Evolutionary conservation across 1,140 invertebrate species (phyloP).

Genomic region (Bombus vancouverensis): DNA sequence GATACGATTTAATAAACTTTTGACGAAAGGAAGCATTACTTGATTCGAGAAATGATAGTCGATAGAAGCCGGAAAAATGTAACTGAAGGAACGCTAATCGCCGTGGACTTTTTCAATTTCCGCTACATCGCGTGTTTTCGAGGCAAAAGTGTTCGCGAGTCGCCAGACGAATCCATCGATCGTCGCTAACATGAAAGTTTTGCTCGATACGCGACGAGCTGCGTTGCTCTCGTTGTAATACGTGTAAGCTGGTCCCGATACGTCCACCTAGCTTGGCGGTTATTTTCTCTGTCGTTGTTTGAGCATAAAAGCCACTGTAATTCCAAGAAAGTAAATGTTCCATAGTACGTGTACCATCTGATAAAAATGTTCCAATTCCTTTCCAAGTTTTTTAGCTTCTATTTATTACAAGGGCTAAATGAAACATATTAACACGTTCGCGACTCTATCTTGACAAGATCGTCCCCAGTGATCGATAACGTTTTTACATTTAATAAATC

Average conservation of each 20-base stretch:
- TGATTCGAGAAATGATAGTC: not conserved
- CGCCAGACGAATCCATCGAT: conserved; percentile 41
- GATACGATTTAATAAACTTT: not conserved
- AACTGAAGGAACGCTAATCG: conserved; percentile 42
- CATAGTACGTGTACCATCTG: not conserved
- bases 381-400: not conserved
- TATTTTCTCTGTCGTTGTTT: conserved; percentile 3
- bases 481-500: not conserved
- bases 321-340: not conserved
- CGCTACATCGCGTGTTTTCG: not conserved
- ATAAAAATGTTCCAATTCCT: not conserved
- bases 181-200: conserved; percentile 26
- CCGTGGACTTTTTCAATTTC: conserved; percentile 50
- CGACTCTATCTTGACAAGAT: not conserved
- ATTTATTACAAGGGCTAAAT: not conserved
- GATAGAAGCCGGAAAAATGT: not conserved
- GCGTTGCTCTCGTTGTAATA: conserved; percentile 5
- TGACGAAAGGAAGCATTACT: too few species aligned
- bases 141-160: conserved; percentile 7
- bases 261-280: not conserved
- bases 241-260: not conserved
- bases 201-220: not conserved
- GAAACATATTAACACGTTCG: not conserved
- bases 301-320: not conserved
- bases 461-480: not conserved